These are phyloP conservation scores for Phalanger gymnotis DNA, from an alignment of 2,797 vertebrate genomes.

Conservation along the genomic window DNA sequence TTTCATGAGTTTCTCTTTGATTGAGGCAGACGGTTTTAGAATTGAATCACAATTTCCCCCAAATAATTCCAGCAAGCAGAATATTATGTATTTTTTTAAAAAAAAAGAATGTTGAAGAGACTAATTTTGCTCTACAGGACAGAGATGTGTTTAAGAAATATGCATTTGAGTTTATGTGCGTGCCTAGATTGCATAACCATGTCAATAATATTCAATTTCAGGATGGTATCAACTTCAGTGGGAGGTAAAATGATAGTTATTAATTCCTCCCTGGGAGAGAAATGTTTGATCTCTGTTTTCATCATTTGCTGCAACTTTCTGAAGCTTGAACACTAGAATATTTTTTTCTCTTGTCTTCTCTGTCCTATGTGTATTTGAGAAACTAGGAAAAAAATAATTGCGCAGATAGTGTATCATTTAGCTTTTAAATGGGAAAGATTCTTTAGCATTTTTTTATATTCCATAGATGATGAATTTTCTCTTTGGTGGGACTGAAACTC, in stretches of 20 bases:
- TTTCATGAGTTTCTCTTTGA: not conserved
- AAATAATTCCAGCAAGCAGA: slow-evolving; percentile 34
- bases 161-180: slow-evolving; percentile 35
- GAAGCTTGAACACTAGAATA: not conserved
- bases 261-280: slow-evolving; percentile 52
- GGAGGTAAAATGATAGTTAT: slow-evolving; percentile 46
- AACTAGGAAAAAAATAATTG: slow-evolving; percentile 15
- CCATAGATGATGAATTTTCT: not conserved
- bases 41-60: not conserved
- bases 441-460: not conserved
- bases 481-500: slow-evolving; percentile 28
- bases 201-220: slow-evolving; percentile 58
- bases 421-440: not conserved
- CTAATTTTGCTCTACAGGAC: slow-evolving; percentile 55
- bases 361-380: slow-evolving; percentile 4
- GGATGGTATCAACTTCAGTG: slow-evolving; percentile 49
- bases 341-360: not conserved
- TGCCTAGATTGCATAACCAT: slow-evolving; percentile 14
- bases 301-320: slow-evolving; percentile 31
- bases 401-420: not conserved
- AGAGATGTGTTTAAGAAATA: slow-evolving; percentile 50
- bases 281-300: not conserved
- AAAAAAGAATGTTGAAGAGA: not conserved
- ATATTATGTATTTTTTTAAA: not conserved
- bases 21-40: not conserved